phyloP scores from a whole-genome alignment of 30 jellyfish, hydroid and myxozoan genomes.

The Catostylus mosaicus region DNA sequence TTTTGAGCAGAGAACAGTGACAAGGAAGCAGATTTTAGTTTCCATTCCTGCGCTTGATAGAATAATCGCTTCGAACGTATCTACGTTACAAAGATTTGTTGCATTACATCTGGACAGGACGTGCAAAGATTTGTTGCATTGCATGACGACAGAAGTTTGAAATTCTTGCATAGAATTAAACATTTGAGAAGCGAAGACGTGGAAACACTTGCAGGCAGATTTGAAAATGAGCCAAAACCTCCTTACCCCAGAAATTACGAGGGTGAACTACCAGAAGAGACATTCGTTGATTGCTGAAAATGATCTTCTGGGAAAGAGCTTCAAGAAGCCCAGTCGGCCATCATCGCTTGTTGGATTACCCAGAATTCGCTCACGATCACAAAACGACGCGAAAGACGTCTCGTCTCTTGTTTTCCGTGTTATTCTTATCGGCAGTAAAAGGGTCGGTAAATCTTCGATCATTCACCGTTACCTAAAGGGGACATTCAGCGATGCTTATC shows the following conservation, averaged over 20 bases:
- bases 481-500: constrained; percentile 27
- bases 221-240: not conserved
- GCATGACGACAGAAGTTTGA: no score
- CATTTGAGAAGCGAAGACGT: not conserved
- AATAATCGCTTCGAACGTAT: no score
- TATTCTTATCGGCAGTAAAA: constrained; percentile 63
- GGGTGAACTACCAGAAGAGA: constrained; percentile 33
- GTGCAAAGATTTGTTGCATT: no score
- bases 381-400: constrained; percentile 1
- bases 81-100: no score
- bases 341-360: constrained; percentile 35
- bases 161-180: no score
- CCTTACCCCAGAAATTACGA: constrained; percentile 40
- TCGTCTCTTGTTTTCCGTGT: constrained; percentile 64
- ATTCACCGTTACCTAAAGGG: constrained; percentile 39
- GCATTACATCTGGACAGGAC: no score
- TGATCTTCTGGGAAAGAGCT: not conserved
- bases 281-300: constrained; percentile 35
- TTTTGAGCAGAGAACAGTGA: no score
- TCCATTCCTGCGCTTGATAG: no score
- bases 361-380: constrained; percentile 25
- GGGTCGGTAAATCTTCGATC: constrained; percentile 70
- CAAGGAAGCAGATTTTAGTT: no score
- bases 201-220: not conserved
- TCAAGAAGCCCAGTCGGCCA: constrained; percentile 13